Percentiles rank a stretch among this genome's conserved stretches.
Evolutionary conservation across 2,797 vertebrate genomes (phyloP).

Genomic region (Sparus aurata): DNA sequence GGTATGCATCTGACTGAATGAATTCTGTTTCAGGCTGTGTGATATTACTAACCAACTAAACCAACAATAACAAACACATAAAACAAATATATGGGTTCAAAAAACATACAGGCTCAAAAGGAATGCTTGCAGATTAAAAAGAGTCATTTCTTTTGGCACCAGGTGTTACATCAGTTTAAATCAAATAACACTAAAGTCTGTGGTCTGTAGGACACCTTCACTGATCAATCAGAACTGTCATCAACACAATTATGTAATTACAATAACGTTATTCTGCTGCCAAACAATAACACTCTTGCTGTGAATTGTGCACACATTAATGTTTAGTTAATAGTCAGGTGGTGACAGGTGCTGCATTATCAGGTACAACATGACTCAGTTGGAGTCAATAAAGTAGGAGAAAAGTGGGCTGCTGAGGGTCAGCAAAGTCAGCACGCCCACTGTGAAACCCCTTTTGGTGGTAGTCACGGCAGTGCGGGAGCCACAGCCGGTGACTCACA

Average conservation of each 20-base stretch:
- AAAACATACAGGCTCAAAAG: neutral
- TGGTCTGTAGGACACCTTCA: conserved; percentile 1
- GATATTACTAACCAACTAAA: neutral
- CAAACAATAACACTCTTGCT: conserved; percentile 9
- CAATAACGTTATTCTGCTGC: conserved; percentile 36
- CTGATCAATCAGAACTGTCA: neutral
- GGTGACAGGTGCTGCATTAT: conserved; percentile 29
- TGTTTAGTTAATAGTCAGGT: conserved; percentile 6
- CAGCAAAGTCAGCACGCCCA: conserved; percentile 9
- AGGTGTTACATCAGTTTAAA: neutral
- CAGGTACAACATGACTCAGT: conserved; percentile 6
- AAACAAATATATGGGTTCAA: neutral
- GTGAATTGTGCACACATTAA: neutral
- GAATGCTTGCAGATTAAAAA: neutral
- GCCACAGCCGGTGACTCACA: conserved; percentile 75
- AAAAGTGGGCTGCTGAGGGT: conserved; percentile 15
- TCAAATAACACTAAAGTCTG: neutral
- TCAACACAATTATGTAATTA: conserved; percentile 17
- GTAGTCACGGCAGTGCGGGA: conserved; percentile 52
- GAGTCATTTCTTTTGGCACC: neutral
- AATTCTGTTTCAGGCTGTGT: neutral
- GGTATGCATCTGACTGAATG: neutral
- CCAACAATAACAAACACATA: conserved; percentile 13
- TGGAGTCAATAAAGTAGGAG: neutral
- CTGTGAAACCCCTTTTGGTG: conserved; percentile 51